Percentiles rank a stretch among this genome's conserved stretches.
phyloP scores from a whole-genome alignment of 2,113 vertebrate genomes.

The Greenwoodochromis staneri region DNA sequence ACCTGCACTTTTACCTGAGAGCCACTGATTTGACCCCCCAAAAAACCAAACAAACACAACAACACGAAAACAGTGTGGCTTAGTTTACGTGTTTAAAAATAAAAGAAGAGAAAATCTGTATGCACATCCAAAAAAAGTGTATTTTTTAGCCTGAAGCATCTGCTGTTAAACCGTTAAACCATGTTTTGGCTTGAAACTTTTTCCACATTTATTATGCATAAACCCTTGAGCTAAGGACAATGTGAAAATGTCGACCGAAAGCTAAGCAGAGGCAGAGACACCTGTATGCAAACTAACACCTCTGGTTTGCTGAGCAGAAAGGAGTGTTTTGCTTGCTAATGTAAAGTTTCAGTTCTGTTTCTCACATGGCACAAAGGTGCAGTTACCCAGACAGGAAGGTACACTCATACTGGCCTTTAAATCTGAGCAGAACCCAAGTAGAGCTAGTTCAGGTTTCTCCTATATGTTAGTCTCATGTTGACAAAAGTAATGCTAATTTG shows the following conservation, averaged over 20 bases:
- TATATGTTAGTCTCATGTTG: not conserved
- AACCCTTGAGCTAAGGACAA: not conserved
- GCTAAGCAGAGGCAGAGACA: not conserved
- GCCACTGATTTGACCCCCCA: fast-evolving
- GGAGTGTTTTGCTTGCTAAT: not conserved
- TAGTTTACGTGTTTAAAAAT: not conserved
- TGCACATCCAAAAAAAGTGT: not conserved
- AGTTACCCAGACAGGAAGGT: not conserved
- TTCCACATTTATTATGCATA: not conserved
- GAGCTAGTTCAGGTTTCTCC: not conserved
- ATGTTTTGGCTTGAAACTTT: not conserved
- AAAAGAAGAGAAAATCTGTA: not conserved
- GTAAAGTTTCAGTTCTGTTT: constrained; percentile 16
- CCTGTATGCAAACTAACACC: not conserved
- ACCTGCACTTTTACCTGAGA: not conserved
- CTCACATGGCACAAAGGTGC: not conserved
- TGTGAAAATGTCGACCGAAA: not conserved
- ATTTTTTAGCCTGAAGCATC: not conserved
- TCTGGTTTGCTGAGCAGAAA: not conserved
- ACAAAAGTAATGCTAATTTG: not conserved
- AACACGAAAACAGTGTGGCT: not conserved
- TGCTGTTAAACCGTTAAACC: not conserved
- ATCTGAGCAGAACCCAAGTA: fast-evolving
- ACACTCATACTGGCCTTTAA: not conserved
- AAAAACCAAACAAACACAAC: not conserved